Evolutionary conservation across 2,797 vertebrate genomes (phyloP).

Genomic region (Sus cebifrons): DNA sequence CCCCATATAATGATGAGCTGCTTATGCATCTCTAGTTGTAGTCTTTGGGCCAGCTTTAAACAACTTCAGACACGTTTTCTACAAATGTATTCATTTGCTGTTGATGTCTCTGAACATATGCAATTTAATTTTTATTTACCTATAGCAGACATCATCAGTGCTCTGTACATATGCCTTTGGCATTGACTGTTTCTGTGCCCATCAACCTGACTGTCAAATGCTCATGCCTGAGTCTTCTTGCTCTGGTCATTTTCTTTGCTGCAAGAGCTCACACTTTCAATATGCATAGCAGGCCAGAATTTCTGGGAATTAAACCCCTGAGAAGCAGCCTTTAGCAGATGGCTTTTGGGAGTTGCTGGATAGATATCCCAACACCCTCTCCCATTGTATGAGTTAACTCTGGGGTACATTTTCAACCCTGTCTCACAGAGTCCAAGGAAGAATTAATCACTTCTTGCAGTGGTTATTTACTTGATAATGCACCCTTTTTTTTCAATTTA

Average conservation of each 20-base stretch:
- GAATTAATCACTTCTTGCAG: background rate
- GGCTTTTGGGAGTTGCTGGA: background rate
- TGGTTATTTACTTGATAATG: background rate
- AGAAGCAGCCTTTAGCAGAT: background rate
- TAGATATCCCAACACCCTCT: background rate
- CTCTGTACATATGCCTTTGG: background rate
- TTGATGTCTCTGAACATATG: background rate
- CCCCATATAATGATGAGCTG: background rate
- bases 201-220: background rate
- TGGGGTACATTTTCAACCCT: background rate
- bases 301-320: background rate
- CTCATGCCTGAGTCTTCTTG: background rate
- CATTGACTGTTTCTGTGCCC: background rate
- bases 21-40: background rate
- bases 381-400: background rate
- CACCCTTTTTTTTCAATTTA: background rate
- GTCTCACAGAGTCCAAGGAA: background rate
- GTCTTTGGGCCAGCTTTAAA: background rate
- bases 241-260: background rate
- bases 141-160: background rate
- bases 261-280: background rate
- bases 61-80: background rate
- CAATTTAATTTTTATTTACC: conserved; percentile 1
- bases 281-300: background rate
- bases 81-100: background rate